Conservation (phyloP, 2,888 invertebrate genomes). For the Rhogogaster chlorosoma region DNA sequence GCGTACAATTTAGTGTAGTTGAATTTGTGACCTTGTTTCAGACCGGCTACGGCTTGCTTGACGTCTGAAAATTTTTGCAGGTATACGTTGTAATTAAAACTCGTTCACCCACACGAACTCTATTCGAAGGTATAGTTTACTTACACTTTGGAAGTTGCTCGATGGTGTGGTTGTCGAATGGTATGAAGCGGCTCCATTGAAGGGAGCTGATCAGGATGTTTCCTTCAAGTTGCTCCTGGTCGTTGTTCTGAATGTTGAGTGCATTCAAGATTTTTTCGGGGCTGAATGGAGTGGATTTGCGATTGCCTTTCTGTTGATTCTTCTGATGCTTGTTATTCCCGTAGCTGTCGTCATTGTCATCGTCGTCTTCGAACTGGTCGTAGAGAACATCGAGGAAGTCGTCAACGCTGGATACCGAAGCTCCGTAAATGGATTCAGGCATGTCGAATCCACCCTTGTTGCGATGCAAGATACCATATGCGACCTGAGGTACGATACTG, state of each 20-base stretch:
- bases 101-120: background rate
- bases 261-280: constrained; percentile 81
- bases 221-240: constrained; percentile 81
- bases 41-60: constrained; percentile 73
- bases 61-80: constrained; percentile 68
- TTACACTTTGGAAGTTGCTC: constrained; percentile 77
- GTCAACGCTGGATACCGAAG: constrained; percentile 78
- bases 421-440: constrained; percentile 62
- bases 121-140: constrained; percentile 52
- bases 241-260: constrained; percentile 80
- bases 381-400: constrained; percentile 67
- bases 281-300: constrained; percentile 64
- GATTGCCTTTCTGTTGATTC: background rate
- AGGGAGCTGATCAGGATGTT: constrained; percentile 77
- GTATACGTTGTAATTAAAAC: background rate
- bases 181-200: constrained; percentile 78
- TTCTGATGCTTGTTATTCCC: background rate
- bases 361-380: constrained; percentile 48
- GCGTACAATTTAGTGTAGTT: constrained; percentile 82
- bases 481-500: constrained; percentile 79
- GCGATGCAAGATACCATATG: constrained; percentile 67
- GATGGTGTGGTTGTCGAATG: constrained; percentile 81
- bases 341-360: background rate
- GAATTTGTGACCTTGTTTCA: constrained; percentile 79
- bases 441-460: constrained; percentile 74